Evolutionary conservation across 2,888 invertebrate genomes (phyloP).

Genomic region (Drosophila emarginata): DNA sequence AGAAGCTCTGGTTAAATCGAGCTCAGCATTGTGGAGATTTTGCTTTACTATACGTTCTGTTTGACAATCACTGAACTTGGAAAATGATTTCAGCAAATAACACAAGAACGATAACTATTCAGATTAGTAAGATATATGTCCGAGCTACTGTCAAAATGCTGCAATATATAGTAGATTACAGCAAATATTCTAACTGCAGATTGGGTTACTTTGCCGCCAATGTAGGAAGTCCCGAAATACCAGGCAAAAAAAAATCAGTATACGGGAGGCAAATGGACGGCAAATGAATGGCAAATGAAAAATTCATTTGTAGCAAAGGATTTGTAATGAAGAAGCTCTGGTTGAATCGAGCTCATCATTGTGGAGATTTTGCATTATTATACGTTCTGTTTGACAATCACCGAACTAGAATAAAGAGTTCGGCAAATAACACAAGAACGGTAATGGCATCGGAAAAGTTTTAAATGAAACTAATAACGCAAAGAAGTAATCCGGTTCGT

Average conservation of each 20-base stretch:
- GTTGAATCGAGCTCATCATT: slow-evolving; percentile 38
- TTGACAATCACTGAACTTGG: slow-evolving; percentile 77
- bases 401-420: slow-evolving; percentile 47
- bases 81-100: slow-evolving; percentile 33
- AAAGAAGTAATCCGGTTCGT: too few species aligned
- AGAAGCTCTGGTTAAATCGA: slow-evolving; percentile 22
- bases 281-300: not conserved
- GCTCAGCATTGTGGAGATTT: slow-evolving; percentile 48
- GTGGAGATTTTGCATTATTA: slow-evolving; percentile 58
- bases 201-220: slow-evolving; percentile 69
- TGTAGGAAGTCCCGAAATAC: slow-evolving; percentile 78
- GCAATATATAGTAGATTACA: slow-evolving; percentile 21
- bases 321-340: slow-evolving; percentile 32
- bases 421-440: slow-evolving; percentile 81
- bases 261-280: slow-evolving; percentile 79
- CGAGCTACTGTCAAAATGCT: slow-evolving; percentile 30
- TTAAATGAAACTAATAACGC: not conserved
- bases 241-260: slow-evolving; percentile 40
- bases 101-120: slow-evolving; percentile 10
- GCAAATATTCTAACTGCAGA: slow-evolving; percentile 21
- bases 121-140: slow-evolving; percentile 34
- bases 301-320: slow-evolving; percentile 19
- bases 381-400: slow-evolving; percentile 80
- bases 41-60: slow-evolving; percentile 76
- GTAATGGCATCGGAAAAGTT: not conserved